Evolutionary conservation across 2,113 vertebrate genomes (phyloP).

Genomic region (Holacanthus passer): DNA sequence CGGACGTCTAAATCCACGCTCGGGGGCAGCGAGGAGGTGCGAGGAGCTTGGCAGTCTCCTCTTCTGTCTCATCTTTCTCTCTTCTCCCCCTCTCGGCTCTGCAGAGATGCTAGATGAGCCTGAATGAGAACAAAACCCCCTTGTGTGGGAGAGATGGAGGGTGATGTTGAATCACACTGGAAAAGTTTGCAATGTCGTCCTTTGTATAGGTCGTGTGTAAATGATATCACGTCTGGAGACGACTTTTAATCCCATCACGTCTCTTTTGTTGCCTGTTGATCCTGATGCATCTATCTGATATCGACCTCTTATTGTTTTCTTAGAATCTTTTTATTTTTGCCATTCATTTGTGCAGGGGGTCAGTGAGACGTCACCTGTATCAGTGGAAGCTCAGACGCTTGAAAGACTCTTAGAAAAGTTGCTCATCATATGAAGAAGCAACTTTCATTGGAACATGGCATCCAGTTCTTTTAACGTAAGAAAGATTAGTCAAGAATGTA

Average conservation of each 20-base stretch:
- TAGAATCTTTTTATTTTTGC: not conserved
- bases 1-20: conserved; percentile 70
- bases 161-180: conserved; percentile 16
- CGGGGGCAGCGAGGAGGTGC: conserved; percentile 69
- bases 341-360: not conserved
- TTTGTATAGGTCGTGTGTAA: conserved; percentile 32
- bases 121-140: conserved; percentile 52
- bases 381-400: not conserved
- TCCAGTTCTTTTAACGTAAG: not conserved
- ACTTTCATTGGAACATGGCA: not conserved
- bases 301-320: not conserved
- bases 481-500: not conserved
- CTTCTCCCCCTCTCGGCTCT: conserved; percentile 27
- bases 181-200: conserved; percentile 39
- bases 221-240: conserved; percentile 44
- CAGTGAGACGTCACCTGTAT: not conserved
- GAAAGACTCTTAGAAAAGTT: not conserved
- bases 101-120: conserved; percentile 48
- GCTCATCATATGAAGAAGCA: not conserved
- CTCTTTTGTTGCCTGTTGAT: not conserved
- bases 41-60: conserved; percentile 64
- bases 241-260: conserved; percentile 17
- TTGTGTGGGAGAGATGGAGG: conserved; percentile 35
- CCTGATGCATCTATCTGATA: not conserved
- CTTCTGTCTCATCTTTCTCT: conserved; percentile 61